phyloP scores from a whole-genome alignment of 2,797 vertebrate species.

The Neosilurus mollespiculum region DNA sequence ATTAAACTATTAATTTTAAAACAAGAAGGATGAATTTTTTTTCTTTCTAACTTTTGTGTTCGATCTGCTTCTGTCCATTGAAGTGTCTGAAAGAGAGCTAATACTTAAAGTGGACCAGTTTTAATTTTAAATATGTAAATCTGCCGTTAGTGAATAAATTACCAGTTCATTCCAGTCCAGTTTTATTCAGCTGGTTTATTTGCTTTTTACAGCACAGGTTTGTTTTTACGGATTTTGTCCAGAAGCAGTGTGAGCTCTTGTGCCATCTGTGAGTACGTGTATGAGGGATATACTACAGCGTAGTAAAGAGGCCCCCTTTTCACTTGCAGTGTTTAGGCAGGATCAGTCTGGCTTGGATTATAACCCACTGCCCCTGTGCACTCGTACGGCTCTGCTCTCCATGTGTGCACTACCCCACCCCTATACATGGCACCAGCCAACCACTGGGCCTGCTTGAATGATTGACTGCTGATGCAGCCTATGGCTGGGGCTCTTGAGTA shows the following conservation, averaged over 20 bases:
- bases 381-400: slow-evolving; percentile 11
- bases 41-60: too few species aligned
- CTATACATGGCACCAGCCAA: slow-evolving; percentile 1
- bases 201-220: background rate
- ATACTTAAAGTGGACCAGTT: background rate
- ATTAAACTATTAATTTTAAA: background rate
- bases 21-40: background rate
- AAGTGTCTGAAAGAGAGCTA: background rate
- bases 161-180: background rate
- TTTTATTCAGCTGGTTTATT: background rate
- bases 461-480: slow-evolving; percentile 33
- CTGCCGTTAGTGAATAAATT: background rate
- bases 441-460: slow-evolving; percentile 26
- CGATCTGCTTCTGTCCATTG: background rate
- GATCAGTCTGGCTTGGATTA: slow-evolving; percentile 29
- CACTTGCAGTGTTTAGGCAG: slow-evolving; percentile 11
- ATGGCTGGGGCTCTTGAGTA: slow-evolving; percentile 36
- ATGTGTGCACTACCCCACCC: slow-evolving; percentile 29
- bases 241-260: background rate
- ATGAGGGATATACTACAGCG: background rate
- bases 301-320: background rate
- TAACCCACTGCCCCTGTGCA: slow-evolving; percentile 38
- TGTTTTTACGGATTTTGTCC: background rate
- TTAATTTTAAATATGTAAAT: background rate
- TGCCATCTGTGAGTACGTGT: background rate